A percentile compares a stretch with the other conserved stretches of the same genome.
These are phyloP conservation scores for Brevimyrus niger DNA, from an alignment of 2,113 vertebrate genomes.

Conservation along the genomic window DNA sequence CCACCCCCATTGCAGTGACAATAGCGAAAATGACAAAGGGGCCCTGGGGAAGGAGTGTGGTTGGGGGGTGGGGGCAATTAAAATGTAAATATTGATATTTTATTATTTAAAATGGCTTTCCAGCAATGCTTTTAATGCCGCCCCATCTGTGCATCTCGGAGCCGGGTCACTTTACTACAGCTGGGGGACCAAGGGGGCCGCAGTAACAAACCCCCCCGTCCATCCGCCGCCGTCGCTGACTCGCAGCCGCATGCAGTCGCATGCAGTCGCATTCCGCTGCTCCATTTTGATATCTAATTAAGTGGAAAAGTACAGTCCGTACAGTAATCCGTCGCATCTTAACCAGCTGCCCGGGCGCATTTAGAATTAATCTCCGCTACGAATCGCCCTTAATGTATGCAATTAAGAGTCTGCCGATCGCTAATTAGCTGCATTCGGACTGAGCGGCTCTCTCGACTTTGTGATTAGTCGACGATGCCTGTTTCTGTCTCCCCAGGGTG, in stretches of 20 bases:
- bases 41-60: conserved; percentile 65
- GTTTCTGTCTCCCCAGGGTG: conserved; percentile 47
- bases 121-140: conserved; percentile 97
- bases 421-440: conserved; percentile 99
- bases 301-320: conserved; percentile 90
- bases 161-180: conserved; percentile 79
- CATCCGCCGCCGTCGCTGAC: conserved; percentile 59
- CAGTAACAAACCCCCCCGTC: conserved; percentile 51
- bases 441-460: conserved; percentile 66
- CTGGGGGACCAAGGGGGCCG: conserved; percentile 75
- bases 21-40: conserved; percentile 74
- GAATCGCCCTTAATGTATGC: conserved; percentile 99
- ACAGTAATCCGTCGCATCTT: conserved; percentile 86
- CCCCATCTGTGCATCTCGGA: conserved; percentile 94
- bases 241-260: no score
- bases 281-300: conserved; percentile 94
- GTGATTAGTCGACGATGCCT: conserved; percentile 35
- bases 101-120: conserved; percentile 99
- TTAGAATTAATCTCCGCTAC: conserved; percentile 99
- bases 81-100: conserved; percentile 99
- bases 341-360: conserved; percentile 96
- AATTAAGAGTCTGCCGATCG: conserved; percentile 99
- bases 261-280: conserved; percentile 82
- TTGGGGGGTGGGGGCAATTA: conserved; percentile 83
- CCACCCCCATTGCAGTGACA: conserved; percentile 67